phyloP scores from a whole-genome alignment of 2,888 invertebrate genomes.

The Ectemnius continuus region DNA sequence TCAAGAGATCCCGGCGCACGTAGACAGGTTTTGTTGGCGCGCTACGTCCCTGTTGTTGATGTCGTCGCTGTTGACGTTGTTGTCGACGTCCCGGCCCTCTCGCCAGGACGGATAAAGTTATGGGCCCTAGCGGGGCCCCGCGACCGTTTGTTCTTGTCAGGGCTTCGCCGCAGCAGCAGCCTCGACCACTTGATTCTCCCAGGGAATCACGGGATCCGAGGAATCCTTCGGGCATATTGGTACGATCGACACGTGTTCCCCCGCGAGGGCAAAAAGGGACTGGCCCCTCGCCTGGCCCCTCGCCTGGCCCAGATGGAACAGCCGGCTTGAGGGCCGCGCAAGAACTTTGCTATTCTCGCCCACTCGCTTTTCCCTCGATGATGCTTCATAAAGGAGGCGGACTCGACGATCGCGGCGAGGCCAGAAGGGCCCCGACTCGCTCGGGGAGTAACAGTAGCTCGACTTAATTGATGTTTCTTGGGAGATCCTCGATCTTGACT shows the following conservation, averaged over 20 bases:
- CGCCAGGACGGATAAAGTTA: slow-evolving; percentile 63
- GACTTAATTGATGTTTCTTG: slow-evolving; percentile 4
- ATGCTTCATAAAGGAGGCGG: background rate
- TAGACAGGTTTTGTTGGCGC: slow-evolving; percentile 25
- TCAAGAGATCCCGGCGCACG: slow-evolving; percentile 67
- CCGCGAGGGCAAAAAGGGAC: slow-evolving; percentile 29
- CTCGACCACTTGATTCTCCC: slow-evolving; percentile 4
- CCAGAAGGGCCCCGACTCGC: background rate
- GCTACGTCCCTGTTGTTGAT: slow-evolving; percentile 17
- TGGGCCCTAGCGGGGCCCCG: slow-evolving; percentile 43
- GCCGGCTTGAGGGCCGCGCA: slow-evolving; percentile 28
- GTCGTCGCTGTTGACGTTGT: slow-evolving; percentile 44
- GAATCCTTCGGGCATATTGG: slow-evolving; percentile 21
- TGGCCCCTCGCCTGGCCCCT: background rate
- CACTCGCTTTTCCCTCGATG: background rate
- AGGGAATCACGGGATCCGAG: slow-evolving; percentile 13
- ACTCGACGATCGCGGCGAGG: background rate
- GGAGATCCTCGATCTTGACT: slow-evolving; percentile 7
- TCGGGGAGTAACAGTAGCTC: background rate
- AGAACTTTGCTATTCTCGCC: slow-evolving; percentile 25
- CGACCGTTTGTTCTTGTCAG: slow-evolving; percentile 42
- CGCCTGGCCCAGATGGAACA: slow-evolving; percentile 6
- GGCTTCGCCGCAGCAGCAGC: slow-evolving; percentile 4
- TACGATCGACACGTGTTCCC: slow-evolving; percentile 24
- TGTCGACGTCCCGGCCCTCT: slow-evolving; percentile 47